phyloP scores from a whole-genome alignment of 2,113 vertebrate species.

The Brachirus orientalis region DNA sequence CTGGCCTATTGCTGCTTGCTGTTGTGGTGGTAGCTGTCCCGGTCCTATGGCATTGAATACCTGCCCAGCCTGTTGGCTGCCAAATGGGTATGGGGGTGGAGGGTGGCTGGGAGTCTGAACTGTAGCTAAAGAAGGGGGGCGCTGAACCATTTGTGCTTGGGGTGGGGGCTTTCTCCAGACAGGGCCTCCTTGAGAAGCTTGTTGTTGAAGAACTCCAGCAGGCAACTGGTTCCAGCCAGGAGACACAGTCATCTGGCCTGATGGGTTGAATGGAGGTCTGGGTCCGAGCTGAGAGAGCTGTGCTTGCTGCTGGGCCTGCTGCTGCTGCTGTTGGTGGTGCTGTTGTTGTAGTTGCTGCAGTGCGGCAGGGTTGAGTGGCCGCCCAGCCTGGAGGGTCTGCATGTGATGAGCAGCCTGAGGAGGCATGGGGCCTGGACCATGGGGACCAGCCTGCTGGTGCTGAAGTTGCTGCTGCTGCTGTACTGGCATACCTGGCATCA shows the following conservation, averaged over 20 bases:
- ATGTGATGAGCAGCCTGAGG: constrained; percentile 93
- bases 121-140: constrained; percentile 91
- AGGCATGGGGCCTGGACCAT: constrained; percentile 87
- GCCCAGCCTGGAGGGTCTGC: constrained; percentile 88
- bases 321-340: constrained; percentile 84
- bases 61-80: constrained; percentile 96
- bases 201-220: constrained; percentile 90
- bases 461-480: constrained; percentile 87
- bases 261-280: constrained; percentile 90
- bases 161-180: constrained; percentile 93
- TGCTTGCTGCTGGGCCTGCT: constrained; percentile 78
- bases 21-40: constrained; percentile 85
- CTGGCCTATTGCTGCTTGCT: constrained; percentile 90
- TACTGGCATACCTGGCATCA: constrained; percentile 90
- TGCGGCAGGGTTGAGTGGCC: constrained; percentile 90
- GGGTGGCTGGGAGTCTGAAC: constrained; percentile 96
- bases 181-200: constrained; percentile 86
- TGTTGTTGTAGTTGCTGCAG: constrained; percentile 91
- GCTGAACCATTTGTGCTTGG: constrained; percentile 87
- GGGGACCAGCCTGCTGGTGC: constrained; percentile 85
- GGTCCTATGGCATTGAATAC: constrained; percentile 79
- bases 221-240: constrained; percentile 96
- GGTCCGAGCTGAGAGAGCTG: constrained; percentile 83
- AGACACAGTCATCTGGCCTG: constrained; percentile 90
- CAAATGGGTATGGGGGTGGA: constrained; percentile 97